Conservation (phyloP, 2,888 invertebrate species). For the Malachius bipustulatus region DNA sequence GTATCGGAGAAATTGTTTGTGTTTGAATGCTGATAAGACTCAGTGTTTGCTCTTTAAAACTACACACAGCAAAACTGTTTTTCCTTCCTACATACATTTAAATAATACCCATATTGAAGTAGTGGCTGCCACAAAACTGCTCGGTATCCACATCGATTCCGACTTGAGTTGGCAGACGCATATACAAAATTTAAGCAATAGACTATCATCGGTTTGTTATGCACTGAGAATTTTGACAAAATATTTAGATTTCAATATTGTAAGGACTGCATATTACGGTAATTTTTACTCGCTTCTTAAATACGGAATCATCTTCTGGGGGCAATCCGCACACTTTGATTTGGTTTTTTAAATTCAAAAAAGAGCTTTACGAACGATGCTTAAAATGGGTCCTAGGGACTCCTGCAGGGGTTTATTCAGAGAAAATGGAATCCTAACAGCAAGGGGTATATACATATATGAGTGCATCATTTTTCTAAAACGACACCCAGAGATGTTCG, state of each 20-base stretch:
- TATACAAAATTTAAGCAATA: conserved; percentile 1
- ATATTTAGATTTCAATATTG: conserved; percentile 5
- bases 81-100: conserved; percentile 5
- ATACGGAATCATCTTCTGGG: conserved; percentile 7
- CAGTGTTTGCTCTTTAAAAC: conserved; percentile 5
- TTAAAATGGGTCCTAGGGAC: conserved; percentile 1
- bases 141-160: conserved; percentile 5
- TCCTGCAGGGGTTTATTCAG: conserved; percentile 6
- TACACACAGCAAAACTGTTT: background rate
- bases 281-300: conserved; percentile 7
- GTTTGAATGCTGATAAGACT: conserved; percentile 4
- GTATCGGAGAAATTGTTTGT: too few species aligned
- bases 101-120: conserved; percentile 2
- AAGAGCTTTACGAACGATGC: conserved; percentile 7
- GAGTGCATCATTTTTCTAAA: too few species aligned
- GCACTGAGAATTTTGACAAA: conserved; percentile 6
- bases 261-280: conserved; percentile 5
- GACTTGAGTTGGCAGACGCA: conserved; percentile 5
- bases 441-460: too few species aligned
- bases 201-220: conserved; percentile 5
- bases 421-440: conserved; percentile 3
- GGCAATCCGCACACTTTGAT: conserved; percentile 4
- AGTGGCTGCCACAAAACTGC: conserved; percentile 4
- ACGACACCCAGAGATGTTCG: too few species aligned
- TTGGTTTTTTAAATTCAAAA: conserved; percentile 7